Percentiles rank a stretch among this genome's conserved stretches.
Evolutionary conservation across 2,888 invertebrate species (phyloP).

Genomic region (Thysanoteuthis rhombus): DNA sequence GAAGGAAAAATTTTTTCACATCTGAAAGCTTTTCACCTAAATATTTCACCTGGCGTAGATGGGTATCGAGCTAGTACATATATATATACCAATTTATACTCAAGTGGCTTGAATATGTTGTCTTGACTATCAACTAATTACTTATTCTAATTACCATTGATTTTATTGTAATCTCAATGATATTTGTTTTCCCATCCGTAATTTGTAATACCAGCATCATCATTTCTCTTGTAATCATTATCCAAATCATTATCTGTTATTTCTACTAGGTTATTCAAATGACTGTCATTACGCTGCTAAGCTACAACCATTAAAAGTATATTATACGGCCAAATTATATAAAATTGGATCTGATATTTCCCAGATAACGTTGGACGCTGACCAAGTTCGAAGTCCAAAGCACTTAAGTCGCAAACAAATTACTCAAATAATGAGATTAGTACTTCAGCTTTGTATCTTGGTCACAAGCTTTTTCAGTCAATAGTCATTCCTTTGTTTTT

Average conservation of each 20-base stretch:
- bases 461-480: not conserved
- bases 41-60: no score
- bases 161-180: not conserved
- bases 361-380: not conserved
- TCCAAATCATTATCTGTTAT: not conserved
- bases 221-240: not conserved
- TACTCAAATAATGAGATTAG: not conserved
- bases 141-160: not conserved
- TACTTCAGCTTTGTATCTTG: not conserved
- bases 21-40: no score
- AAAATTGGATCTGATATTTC: not conserved
- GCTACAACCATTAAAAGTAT: not conserved
- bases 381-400: not conserved
- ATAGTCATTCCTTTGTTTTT: not conserved
- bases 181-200: not conserved
- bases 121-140: not conserved
- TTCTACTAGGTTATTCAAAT: not conserved
- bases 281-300: not conserved
- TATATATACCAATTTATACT: no score
- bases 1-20: no score
- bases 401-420: not conserved
- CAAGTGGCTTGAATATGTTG: not conserved
- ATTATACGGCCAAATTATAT: not conserved
- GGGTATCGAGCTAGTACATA: no score
- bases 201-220: not conserved